phyloP scores from a whole-genome alignment of 2,797 vertebrate genomes.

The Carduelis carduelis region DNA sequence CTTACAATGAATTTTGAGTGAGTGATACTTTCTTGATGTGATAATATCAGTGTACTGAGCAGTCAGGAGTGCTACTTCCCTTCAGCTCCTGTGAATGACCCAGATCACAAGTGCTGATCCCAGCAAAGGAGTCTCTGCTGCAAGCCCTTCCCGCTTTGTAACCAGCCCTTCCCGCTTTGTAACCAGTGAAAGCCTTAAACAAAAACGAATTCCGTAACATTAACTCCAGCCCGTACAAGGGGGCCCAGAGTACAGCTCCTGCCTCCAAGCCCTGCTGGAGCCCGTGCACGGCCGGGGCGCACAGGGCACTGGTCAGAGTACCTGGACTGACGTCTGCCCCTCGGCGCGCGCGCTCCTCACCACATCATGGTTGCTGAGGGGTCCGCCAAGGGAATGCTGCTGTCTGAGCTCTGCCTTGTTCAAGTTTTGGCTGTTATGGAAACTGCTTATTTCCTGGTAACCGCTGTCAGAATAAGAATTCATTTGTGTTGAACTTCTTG shows the following conservation, averaged over 20 bases:
- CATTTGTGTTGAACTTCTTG: slow-evolving; percentile 95
- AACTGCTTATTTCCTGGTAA: slow-evolving; percentile 94
- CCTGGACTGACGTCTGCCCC: slow-evolving; percentile 90
- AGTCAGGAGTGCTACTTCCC: neutral
- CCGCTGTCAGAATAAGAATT: slow-evolving; percentile 98
- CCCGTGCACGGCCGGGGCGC: neutral
- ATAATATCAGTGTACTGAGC: neutral
- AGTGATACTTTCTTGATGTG: neutral
- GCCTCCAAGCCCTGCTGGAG: rapidly evolving
- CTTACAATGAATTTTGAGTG: neutral
- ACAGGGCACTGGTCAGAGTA: slow-evolving; percentile 43
- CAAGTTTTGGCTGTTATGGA: slow-evolving; percentile 86
- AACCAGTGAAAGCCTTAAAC: neutral
- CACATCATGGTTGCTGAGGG: slow-evolving; percentile 78
- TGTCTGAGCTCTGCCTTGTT: slow-evolving; percentile 86
- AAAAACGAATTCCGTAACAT: rapidly evolving
- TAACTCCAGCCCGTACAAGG: neutral
- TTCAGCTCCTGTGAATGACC: neutral
- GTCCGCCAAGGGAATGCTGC: slow-evolving; percentile 85
- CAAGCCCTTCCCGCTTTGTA: neutral
- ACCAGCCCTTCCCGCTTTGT: neutral
- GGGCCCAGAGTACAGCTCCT: neutral
- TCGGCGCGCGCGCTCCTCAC: slow-evolving; percentile 88
- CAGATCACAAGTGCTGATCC: neutral
- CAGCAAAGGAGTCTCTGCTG: neutral